A percentile compares a stretch with the other conserved stretches of the same genome.
Conservation (phyloP, 2,113 vertebrate species). For the Sorex araneus region DNA sequence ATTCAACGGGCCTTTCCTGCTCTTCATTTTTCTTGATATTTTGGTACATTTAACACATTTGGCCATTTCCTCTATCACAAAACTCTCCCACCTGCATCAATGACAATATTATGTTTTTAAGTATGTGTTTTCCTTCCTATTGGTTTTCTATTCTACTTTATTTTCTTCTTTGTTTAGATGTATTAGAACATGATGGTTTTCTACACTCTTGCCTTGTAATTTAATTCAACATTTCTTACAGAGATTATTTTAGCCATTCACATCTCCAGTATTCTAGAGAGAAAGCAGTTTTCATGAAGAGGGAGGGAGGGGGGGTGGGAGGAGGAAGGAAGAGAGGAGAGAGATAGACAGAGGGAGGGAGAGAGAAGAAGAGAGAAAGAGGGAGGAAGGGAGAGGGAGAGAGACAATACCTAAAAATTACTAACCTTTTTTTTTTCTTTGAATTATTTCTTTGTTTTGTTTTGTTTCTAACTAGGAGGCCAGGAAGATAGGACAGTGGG, state of each 20-base stretch:
- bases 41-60: constrained; percentile 56
- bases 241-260: not conserved
- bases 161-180: constrained; percentile 8
- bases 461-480: not conserved
- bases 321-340: no score
- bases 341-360: no score
- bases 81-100: not conserved
- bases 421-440: not conserved
- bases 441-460: not conserved
- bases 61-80: constrained; percentile 26
- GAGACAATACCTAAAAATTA: not conserved
- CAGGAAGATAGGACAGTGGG: no score
- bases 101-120: not conserved
- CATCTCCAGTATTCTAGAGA: not conserved
- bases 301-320: not conserved
- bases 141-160: constrained; percentile 11
- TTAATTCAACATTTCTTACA: not conserved
- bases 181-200: constrained; percentile 3
- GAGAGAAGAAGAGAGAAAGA: no score
- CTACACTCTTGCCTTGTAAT: not conserved
- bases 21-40: constrained; percentile 65
- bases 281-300: not conserved
- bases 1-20: not conserved
- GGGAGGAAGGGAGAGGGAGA: no score
- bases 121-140: constrained; percentile 25